A percentile compares a stretch with the other conserved stretches of the same genome.
phyloP scores from a whole-genome alignment of 2,797 vertebrate genomes.

The Florisuga fusca region DNA sequence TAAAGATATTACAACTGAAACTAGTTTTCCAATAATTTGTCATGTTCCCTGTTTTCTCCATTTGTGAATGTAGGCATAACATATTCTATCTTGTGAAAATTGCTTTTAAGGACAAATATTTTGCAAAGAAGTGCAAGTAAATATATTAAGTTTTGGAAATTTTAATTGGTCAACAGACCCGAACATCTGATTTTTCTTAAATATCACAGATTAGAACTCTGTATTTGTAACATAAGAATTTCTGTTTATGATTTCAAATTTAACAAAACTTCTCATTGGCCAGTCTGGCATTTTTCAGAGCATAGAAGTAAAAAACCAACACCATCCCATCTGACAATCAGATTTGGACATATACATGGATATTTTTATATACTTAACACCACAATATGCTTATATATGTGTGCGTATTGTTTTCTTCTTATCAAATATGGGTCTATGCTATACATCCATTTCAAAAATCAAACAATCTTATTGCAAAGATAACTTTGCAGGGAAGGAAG shows the following conservation, averaged over 20 bases:
- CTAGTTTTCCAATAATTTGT: background rate
- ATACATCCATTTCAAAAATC: accelerated
- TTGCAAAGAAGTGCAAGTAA: background rate
- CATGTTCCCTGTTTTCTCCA: background rate
- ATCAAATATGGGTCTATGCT: background rate
- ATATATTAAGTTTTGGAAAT: background rate
- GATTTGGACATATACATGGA: background rate
- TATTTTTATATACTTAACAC: background rate
- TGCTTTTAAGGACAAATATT: background rate
- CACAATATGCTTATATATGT: accelerated
- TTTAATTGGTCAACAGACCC: background rate
- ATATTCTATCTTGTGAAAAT: background rate
- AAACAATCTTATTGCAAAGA: background rate
- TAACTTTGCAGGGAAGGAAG: background rate
- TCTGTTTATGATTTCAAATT: background rate
- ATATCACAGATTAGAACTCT: background rate
- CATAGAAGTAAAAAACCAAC: background rate
- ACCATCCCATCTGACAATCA: background rate
- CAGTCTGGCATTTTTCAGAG: background rate
- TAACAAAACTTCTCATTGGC: background rate
- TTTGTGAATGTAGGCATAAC: background rate
- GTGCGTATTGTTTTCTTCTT: background rate
- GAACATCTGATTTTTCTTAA: background rate
- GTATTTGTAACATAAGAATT: background rate
- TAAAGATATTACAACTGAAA: background rate